A percentile compares a stretch with the other conserved stretches of the same genome.
phyloP scores from a whole-genome alignment of 2,888 invertebrate genomes.

The Morpho helenor region DNA sequence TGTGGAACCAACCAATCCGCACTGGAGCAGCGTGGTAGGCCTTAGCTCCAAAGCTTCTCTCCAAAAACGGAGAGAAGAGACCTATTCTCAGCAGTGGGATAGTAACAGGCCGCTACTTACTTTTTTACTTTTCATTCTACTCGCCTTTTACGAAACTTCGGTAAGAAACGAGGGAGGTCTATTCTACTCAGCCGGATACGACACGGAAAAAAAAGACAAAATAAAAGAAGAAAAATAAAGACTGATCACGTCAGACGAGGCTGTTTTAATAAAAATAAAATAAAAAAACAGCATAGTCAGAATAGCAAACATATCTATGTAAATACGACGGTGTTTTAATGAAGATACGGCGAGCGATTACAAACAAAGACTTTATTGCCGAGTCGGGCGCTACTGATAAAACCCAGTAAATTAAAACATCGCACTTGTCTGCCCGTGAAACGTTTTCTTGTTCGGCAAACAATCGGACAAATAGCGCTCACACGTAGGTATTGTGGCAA shows the following conservation, averaged over 20 bases:
- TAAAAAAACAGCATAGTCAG: background rate
- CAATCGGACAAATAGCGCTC: conserved; percentile 7
- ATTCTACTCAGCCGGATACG: too few species aligned
- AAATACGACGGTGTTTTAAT: background rate
- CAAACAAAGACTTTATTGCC: conserved; percentile 30
- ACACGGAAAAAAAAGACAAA: background rate
- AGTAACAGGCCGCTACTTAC: too few species aligned
- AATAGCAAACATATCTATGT: background rate
- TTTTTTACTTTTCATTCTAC: too few species aligned
- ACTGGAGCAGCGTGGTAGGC: too few species aligned
- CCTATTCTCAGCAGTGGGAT: too few species aligned
- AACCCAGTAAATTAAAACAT: conserved; percentile 23
- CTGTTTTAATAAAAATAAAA: background rate
- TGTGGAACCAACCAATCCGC: too few species aligned
- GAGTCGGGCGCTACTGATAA: conserved; percentile 25
- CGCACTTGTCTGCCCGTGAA: conserved; percentile 24
- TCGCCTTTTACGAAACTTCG: too few species aligned
- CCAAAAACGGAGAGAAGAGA: too few species aligned
- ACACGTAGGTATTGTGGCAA: conserved; percentile 5
- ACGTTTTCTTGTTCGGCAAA: conserved; percentile 23
- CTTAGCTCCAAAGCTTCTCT: too few species aligned
- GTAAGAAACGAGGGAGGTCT: too few species aligned
- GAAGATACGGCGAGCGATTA: conserved; percentile 22
- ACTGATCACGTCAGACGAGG: background rate
- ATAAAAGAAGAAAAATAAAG: background rate